A percentile compares a stretch with the other conserved stretches of the same genome.
Evolutionary conservation across 2,113 vertebrate species (phyloP).

Genomic region (Polypterus senegalus): DNA sequence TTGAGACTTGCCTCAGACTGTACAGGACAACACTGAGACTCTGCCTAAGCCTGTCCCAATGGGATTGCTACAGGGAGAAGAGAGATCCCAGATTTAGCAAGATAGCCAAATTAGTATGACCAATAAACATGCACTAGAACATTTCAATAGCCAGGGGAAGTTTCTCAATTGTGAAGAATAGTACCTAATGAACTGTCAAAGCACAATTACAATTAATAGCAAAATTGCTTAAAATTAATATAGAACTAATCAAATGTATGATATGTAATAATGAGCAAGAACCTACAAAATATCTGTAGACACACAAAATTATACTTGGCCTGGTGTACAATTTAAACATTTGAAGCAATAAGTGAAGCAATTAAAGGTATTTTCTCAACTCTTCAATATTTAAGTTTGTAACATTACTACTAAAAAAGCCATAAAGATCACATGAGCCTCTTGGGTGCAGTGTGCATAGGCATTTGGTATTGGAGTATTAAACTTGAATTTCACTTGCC

Average conservation of each 20-base stretch:
- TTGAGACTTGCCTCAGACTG: conserved; percentile 98
- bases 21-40: conserved; percentile 97
- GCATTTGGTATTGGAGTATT: no score
- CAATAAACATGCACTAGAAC: conserved; percentile 55
- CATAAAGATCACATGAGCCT: neutral
- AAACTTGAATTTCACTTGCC: no score
- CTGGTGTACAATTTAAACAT: no score
- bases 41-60: conserved; percentile 93
- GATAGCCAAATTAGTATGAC: conserved; percentile 54
- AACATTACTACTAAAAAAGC: neutral
- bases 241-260: no score
- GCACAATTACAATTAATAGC: no score
- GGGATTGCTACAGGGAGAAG: conserved; percentile 96
- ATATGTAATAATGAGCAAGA: no score
- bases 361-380: neutral
- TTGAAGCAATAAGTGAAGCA: no score
- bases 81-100: conserved; percentile 94
- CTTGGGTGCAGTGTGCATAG: neutral
- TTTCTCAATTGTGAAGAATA: no score
- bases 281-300: no score
- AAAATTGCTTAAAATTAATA: no score
- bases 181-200: no score
- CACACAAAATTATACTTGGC: no score
- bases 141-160: conserved; percentile 11
- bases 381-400: neutral